A percentile compares a stretch with the other conserved stretches of the same genome.
phyloP scores from a whole-genome alignment of 2,113 vertebrate genomes.

The Albula glossodonta region DNA sequence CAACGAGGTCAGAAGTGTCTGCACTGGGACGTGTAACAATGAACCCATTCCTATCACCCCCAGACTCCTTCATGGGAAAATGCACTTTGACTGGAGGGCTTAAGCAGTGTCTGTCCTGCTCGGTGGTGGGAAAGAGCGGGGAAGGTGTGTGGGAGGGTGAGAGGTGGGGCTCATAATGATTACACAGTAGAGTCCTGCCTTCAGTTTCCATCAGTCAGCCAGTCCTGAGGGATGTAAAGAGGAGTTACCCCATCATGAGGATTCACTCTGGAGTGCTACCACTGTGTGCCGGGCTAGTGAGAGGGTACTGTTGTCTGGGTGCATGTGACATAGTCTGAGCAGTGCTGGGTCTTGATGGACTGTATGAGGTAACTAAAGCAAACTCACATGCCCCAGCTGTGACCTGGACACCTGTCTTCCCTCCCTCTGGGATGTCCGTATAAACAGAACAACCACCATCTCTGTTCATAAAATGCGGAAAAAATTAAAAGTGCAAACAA shows the following conservation, averaged over 20 bases:
- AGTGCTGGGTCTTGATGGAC: neutral
- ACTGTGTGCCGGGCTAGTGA: neutral
- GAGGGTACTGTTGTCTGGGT: neutral
- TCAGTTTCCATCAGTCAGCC: neutral
- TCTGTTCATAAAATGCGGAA: neutral
- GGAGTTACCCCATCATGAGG: neutral
- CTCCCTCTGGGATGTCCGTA: neutral
- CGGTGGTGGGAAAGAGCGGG: neutral
- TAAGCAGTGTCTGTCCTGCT: neutral
- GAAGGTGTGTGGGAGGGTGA: neutral
- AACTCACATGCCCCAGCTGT: neutral
- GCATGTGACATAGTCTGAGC: neutral
- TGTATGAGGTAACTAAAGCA: neutral
- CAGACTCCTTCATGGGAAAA: neutral
- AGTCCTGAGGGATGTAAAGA: neutral
- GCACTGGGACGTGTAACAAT: slow-evolving; percentile 4
- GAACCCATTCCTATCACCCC: neutral
- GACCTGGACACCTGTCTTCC: too few relatives aligned
- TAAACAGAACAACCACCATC: neutral
- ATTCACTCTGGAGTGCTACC: neutral
- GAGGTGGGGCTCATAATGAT: neutral
- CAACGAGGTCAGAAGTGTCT: neutral
- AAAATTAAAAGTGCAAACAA: neutral
- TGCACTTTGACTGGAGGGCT: neutral
- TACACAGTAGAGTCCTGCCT: neutral